Evolutionary conservation across 2,113 vertebrate genomes (phyloP), one percentile per base, ranked within the genome.

Genomic region (Apteryx owenii): DNA sequence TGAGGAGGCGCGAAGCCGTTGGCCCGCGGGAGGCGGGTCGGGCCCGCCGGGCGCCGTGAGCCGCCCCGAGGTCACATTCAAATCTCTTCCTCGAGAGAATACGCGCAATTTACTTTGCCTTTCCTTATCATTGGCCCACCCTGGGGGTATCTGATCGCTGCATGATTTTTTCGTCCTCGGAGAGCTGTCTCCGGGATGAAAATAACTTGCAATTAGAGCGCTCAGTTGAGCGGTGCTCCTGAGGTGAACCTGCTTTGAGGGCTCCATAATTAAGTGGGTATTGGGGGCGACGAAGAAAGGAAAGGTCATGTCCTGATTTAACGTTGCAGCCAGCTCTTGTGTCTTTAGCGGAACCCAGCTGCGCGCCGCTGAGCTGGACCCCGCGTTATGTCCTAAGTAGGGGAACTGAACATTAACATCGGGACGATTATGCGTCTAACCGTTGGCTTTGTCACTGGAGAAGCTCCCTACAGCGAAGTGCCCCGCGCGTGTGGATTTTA

Each of bases 311-410:
- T 85, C 53, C 71, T 50, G 26, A 10, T 78, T 69, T 61, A 71
- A 61, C 73, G 42, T 2, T 1, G 1, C 44, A 44, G 25, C 6
- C 12, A 7, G 20, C 22, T 53, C 15, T 5, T 12, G 31, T 29
- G 70, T 42, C 62, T 29, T n/a, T 7, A 29, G 12, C 42, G 53
- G 26, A 42, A 33, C 14, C 5, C 10, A 2, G 2, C 44, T 54
- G 38, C 0, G 1, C 0, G 0, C 22, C 15, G 58, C 42, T 2
- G n/a, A 7, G 22, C 9, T 36, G 58, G 36, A 8, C 33, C 26
- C 46, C 2, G 0, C 14, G 42, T 10, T 17, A 6, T 15, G 10
- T 7, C 46, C 12, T 15, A 23, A 23, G 60, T 0, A 15, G 12
- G 12, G 6, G 5, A 89, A 62, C 0, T 48, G 31, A 44, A 38